phyloP scores from a whole-genome alignment of 2,888 invertebrate genomes.

The Noctuana brunneofusca region DNA sequence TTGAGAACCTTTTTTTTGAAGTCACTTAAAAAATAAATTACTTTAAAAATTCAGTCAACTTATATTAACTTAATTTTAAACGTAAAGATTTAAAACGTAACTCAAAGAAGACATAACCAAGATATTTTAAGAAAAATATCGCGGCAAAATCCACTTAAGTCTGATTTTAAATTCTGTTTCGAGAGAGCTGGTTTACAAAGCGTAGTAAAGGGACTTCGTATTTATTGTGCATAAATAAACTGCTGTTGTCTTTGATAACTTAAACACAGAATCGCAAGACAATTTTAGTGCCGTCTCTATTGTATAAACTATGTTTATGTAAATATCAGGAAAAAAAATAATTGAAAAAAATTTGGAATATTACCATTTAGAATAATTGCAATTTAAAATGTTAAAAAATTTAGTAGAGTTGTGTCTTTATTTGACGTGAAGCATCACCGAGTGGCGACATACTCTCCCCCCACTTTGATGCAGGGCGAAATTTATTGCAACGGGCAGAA shows the following conservation, averaged over 20 bases:
- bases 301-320: not conserved
- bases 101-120: not conserved
- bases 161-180: constrained; percentile 18
- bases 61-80: not conserved
- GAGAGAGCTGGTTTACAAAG: constrained; percentile 4
- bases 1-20: too few relatives aligned
- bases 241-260: constrained; percentile 11
- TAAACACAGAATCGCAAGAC: not conserved
- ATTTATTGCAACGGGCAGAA: too few relatives aligned
- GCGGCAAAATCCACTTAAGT: not conserved
- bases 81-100: not conserved
- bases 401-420: too few relatives aligned
- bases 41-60: not conserved
- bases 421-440: too few relatives aligned
- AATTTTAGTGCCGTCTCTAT: not conserved
- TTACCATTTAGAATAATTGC: not conserved
- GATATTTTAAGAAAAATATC: not conserved
- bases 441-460: too few relatives aligned
- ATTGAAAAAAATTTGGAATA: not conserved
- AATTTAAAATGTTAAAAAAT: not conserved
- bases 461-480: too few relatives aligned
- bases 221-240: constrained; percentile 23
- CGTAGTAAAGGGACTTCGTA: not conserved
- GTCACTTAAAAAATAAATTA: too few relatives aligned
- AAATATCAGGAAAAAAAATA: not conserved